These are phyloP conservation scores for Saturnia pavonia DNA, from an alignment of 2,888 invertebrate genomes.

Conservation along the genomic window DNA sequence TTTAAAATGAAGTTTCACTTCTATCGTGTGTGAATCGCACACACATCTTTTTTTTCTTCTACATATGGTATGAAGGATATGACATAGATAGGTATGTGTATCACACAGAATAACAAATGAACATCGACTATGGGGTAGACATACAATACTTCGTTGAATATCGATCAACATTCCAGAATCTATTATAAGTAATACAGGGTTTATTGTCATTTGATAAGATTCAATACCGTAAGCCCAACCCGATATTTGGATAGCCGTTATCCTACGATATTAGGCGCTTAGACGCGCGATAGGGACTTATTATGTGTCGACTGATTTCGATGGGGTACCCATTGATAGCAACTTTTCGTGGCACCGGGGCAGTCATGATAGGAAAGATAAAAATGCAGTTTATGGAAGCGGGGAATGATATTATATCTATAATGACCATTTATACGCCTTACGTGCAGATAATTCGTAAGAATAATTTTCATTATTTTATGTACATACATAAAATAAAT, in stretches of 20 bases:
- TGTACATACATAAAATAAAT: too few species aligned
- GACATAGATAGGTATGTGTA: too few species aligned
- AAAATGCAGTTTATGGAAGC: neutral
- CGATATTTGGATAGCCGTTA: constrained; percentile 32
- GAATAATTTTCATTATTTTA: neutral
- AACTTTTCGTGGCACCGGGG: constrained; percentile 25
- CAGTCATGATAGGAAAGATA: constrained; percentile 8
- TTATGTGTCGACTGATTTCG: constrained; percentile 23
- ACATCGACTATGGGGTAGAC: neutral
- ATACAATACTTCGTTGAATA: neutral
- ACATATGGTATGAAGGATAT: neutral
- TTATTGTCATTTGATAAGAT: constrained; percentile 44
- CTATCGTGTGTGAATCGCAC: too few species aligned
- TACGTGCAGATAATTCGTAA: neutral
- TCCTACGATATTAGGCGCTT: constrained; percentile 29
- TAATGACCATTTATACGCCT: neutral
- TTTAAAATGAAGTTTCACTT: neutral
- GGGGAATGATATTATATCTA: neutral
- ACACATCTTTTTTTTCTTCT: too few species aligned
- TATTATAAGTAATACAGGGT: constrained; percentile 38
- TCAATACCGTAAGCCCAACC: constrained; percentile 27
- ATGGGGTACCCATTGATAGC: constrained; percentile 34
- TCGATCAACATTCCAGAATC: constrained; percentile 28
- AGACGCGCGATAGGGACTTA: constrained; percentile 23
- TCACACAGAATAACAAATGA: neutral